Evolutionary conservation across 2,113 vertebrate species (phyloP).

Genomic region (Bos javanicus): DNA sequence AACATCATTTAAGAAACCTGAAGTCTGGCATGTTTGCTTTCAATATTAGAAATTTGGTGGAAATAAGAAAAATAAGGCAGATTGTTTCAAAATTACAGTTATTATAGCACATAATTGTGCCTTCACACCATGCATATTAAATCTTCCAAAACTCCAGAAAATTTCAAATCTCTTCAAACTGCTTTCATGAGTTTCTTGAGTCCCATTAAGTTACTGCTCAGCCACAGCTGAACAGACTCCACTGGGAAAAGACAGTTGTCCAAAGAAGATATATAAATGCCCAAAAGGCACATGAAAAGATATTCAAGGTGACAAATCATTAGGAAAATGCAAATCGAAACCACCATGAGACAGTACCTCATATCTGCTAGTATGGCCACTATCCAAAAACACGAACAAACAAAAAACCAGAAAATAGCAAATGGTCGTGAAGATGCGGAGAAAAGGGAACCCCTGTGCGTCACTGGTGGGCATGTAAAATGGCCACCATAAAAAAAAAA

Average conservation of each 20-base stretch:
- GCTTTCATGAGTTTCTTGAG: background rate
- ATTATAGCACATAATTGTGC: background rate
- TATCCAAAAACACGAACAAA: background rate
- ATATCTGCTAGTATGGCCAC: background rate
- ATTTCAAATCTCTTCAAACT: background rate
- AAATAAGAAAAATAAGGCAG: background rate
- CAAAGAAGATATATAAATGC: background rate
- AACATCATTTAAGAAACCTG: background rate
- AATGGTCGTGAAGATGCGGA: background rate
- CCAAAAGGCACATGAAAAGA: background rate
- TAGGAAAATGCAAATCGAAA: background rate
- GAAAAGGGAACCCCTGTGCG: background rate
- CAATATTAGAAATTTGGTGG: background rate
- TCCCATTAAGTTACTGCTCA: background rate
- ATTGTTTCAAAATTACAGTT: background rate
- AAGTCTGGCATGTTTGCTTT: background rate
- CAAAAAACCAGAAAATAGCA: background rate
- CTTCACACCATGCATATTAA: background rate
- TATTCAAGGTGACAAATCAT: background rate
- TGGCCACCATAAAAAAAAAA: background rate
- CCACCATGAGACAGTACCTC: background rate
- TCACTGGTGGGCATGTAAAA: background rate
- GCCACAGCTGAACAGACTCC: background rate
- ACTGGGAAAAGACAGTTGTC: background rate
- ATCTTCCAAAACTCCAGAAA: background rate